These are phyloP conservation scores for Drosophila hydei DNA, from an alignment of 1,140 invertebrate genomes.

Conservation along the genomic window DNA sequence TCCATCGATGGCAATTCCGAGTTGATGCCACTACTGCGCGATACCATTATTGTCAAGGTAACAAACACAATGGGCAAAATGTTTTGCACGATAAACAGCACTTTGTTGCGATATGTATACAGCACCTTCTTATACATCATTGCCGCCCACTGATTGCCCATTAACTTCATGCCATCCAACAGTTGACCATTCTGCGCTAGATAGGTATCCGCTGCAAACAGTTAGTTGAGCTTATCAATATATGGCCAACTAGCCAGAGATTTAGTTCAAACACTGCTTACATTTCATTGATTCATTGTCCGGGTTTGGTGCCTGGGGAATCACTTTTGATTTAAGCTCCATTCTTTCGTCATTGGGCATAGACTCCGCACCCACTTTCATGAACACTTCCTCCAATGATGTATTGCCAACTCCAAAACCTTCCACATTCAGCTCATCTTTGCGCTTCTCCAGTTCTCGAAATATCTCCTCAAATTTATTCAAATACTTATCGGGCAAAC, in stretches of 20 bases:
- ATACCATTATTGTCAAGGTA: conserved; percentile 85
- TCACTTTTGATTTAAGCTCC: conserved; percentile 46
- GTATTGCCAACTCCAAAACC: conserved; percentile 97
- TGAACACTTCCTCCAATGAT: conserved; percentile 94
- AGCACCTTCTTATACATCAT: conserved; percentile 87
- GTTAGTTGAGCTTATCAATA: conserved; percentile 55
- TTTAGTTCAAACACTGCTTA: conserved; percentile 60
- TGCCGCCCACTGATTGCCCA: conserved; percentile 86
- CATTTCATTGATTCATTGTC: conserved; percentile 67
- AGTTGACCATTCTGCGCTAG: conserved; percentile 53
- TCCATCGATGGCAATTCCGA: conserved; percentile 51
- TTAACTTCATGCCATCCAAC: conserved; percentile 55
- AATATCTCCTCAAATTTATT: conserved; percentile 73
- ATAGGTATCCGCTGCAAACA: conserved; percentile 62
- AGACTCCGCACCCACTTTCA: conserved; percentile 85
- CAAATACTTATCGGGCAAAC: conserved; percentile 63
- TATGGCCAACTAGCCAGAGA: conserved; percentile 8
- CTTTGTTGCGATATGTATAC: conserved; percentile 85
- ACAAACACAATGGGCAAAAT: conserved; percentile 87
- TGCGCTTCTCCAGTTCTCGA: conserved; percentile 59
- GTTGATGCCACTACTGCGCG: conserved; percentile 43
- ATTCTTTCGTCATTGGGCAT: conserved; percentile 38
- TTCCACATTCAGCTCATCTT: conserved; percentile 84
- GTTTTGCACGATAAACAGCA: conserved; percentile 86
- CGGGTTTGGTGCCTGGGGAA: conserved; percentile 34